Evolutionary conservation across 2,113 vertebrate species (phyloP).

Genomic region (Malurus melanocephalus): DNA sequence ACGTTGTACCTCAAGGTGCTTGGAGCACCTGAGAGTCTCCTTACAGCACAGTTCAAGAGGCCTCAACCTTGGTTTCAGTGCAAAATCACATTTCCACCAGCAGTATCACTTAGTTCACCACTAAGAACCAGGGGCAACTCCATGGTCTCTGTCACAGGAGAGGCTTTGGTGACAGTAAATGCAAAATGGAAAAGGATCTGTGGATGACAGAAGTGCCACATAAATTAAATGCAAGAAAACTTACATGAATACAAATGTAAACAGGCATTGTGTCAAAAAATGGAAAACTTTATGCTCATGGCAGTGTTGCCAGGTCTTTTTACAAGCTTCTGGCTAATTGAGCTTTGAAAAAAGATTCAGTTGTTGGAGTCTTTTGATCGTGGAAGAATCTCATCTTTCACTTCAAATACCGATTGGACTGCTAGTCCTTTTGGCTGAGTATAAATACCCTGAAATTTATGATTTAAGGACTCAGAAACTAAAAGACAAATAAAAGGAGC

Average conservation of each 20-base stretch:
- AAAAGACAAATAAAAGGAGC: not conserved
- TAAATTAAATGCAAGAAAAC: not conserved
- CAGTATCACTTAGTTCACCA: too few species aligned
- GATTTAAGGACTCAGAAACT: not conserved
- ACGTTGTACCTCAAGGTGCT: not conserved
- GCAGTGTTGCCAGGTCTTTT: not conserved
- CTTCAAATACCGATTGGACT: not conserved
- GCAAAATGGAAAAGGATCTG: not conserved
- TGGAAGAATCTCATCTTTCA: not conserved
- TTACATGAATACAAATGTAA: not conserved
- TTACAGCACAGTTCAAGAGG: not conserved
- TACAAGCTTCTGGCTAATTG: not conserved
- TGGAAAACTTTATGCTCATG: not conserved
- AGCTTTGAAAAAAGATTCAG: not conserved
- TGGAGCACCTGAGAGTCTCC: not conserved
- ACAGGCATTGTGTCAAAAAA: not conserved
- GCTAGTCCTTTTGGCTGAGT: not conserved
- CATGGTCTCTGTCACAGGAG: not conserved
- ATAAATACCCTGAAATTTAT: not conserved
- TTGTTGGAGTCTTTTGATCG: not conserved
- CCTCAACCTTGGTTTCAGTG: not conserved
- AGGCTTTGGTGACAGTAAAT: not conserved
- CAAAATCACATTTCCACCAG: not conserved
- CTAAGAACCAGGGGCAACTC: not conserved
- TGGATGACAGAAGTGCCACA: not conserved